Conservation (phyloP, 2,888 invertebrate species). For the Entomobrya proxima region DNA sequence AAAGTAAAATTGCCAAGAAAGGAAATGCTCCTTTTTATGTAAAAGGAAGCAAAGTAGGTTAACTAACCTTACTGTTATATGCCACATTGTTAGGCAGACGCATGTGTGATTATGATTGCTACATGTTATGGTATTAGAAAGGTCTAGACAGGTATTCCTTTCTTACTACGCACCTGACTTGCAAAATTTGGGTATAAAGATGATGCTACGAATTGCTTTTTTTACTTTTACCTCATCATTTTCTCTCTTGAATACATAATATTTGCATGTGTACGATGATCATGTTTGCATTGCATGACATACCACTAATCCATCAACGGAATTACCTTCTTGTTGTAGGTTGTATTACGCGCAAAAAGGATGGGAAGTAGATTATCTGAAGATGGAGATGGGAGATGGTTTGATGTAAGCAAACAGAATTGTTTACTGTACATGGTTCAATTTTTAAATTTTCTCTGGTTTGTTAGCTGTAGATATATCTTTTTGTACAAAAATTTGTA, state of each 20-base stretch:
- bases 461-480: constrained; percentile 14
- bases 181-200: no score
- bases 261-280: constrained; percentile 18
- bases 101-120: no score
- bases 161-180: background rate
- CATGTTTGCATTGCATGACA: background rate
- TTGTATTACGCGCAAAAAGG: background rate
- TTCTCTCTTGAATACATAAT: background rate
- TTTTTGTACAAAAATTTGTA: constrained; percentile 46
- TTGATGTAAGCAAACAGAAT: background rate
- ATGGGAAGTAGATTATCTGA: background rate
- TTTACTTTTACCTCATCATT: background rate
- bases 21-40: background rate
- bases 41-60: background rate
- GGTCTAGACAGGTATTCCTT: background rate
- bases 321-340: background rate
- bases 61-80: background rate
- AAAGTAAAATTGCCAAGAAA: constrained; percentile 2
- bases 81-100: no score
- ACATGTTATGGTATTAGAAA: no score
- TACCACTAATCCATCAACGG: background rate
- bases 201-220: no score
- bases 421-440: background rate
- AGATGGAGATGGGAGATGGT: constrained; percentile 3
- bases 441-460: background rate